Evolutionary conservation across 2,888 invertebrate species (phyloP).

Genomic region (Polymixis flavicincta): DNA sequence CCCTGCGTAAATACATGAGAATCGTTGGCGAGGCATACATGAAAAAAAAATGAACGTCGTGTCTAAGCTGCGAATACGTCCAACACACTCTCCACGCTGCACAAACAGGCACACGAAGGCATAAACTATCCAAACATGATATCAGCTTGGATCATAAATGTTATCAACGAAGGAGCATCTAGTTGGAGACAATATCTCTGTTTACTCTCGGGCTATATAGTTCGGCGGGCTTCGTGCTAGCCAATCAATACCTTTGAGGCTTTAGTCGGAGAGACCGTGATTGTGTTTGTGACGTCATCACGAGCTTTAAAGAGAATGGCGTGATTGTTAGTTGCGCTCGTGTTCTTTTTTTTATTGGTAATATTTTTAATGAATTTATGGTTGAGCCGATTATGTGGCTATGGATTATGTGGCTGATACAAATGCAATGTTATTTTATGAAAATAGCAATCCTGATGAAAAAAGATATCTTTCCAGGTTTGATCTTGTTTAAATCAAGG

Average conservation of each 20-base stretch:
- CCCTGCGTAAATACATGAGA: too few species aligned
- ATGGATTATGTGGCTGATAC: too few species aligned
- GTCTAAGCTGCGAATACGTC: background rate
- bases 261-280: constrained; percentile 48
- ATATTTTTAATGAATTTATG: background rate
- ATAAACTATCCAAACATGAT: constrained; percentile 19
- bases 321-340: background rate
- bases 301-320: background rate
- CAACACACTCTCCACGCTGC: background rate
- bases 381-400: too few species aligned
- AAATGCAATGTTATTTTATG: background rate
- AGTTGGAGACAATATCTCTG: constrained; percentile 44
- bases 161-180: constrained; percentile 31
- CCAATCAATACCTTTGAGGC: constrained; percentile 55
- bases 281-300: constrained; percentile 24
- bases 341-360: background rate
- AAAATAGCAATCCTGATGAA: background rate
- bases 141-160: constrained; percentile 33
- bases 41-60: too few species aligned
- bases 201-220: constrained; percentile 57
- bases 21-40: too few species aligned
- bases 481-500: background rate
- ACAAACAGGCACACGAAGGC: background rate
- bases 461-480: too few species aligned
- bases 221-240: constrained; percentile 48